Base-by-base conservation (phyloP, 2,888 invertebrate species). In the Hetaerina titia region DNA sequence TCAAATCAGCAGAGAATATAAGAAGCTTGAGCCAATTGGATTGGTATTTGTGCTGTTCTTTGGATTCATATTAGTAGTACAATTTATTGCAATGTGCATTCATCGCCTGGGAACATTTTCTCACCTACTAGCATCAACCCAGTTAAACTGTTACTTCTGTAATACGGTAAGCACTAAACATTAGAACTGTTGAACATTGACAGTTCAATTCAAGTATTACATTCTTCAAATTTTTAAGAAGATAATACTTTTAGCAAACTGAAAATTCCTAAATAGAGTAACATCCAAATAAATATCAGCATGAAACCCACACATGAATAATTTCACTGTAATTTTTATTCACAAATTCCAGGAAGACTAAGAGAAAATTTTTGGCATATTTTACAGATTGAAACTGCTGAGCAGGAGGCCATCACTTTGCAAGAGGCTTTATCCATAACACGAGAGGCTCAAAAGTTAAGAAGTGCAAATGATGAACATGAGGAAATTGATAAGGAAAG, bases 1-100 rank as follows among this genome's bases (percentile, higher is more conserved):
- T 90, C 98, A 98, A 96, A 98, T 99, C 96, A 97, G 98, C 58
- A 99, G 99, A 97, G 99, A 99, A 97, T 99, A 99, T 96, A 97
- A 99, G 58, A 99, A 99, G 97, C 97, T 99, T 96, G 99, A 99
- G 96, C 99, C 99, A 0, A 99, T 99, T 96, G 99, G 99, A 97
- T 97, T 99, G 95, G 99, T 99, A 45, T 99, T 99, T 96, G 99
- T 99, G 96, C 98, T 99, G 97, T 99, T 99, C 98, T 99, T 99
- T 97, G 99, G 99, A 69, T 97, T 99, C 96, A 99, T 99, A 97
- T 97, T 99, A 97, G 97, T 99, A 87, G 99, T 99, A 96, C 99
- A 99, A 97, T 99, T 99, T 97, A 97, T 98, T 95, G 99, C 99
- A 96, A 99, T 99, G 99, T 97, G 99, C 97, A 99, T 99, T 98